These are phyloP conservation scores for Dipodomys spectabilis DNA, from an alignment of 2,113 vertebrate species.

Conservation along the genomic window DNA sequence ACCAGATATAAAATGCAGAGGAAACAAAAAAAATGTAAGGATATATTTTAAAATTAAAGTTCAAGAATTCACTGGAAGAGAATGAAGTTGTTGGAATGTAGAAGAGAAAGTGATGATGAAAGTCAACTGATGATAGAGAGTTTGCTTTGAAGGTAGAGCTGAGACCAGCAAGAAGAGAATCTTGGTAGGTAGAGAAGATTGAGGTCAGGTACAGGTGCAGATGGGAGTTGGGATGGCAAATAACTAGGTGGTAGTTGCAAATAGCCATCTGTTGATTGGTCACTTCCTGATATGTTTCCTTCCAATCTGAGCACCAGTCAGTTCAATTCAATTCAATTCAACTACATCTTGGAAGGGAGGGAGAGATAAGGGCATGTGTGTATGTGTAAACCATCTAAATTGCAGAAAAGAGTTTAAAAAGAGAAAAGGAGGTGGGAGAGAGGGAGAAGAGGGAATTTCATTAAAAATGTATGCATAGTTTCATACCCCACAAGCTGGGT, in stretches of 20 bases:
- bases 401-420: neutral
- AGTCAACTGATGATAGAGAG: neutral
- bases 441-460: too few species aligned
- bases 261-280: neutral
- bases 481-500: neutral
- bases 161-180: neutral
- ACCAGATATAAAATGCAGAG: neutral
- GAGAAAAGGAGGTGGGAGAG: neutral
- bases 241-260: too few species aligned
- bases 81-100: neutral
- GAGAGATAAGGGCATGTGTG: neutral
- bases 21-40: neutral
- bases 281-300: neutral
- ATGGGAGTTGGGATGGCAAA: rapidly evolving
- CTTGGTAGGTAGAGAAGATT: neutral
- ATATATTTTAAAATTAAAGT: neutral
- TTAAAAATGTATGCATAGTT: rapidly evolving
- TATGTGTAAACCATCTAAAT: neutral
- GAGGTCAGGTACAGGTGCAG: neutral
- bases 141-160: neutral
- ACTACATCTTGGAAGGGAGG: neutral
- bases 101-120: neutral
- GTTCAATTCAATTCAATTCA: neutral
- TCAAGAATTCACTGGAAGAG: neutral
- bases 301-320: neutral